These are phyloP conservation scores for Tipula unca DNA, from an alignment of 2,888 invertebrate genomes.

Conservation along the genomic window DNA sequence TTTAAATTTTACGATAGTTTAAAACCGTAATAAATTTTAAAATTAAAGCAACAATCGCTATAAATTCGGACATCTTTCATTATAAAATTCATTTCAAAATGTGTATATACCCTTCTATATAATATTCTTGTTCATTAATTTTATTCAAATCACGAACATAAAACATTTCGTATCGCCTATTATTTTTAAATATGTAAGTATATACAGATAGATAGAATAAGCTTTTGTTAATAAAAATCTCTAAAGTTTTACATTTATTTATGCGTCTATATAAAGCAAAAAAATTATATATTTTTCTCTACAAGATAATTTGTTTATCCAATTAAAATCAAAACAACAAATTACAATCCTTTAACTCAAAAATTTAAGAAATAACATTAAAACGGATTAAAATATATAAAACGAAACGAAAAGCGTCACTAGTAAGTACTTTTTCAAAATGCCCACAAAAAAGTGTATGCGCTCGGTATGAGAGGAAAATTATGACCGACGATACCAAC, in stretches of 20 bases:
- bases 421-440: neutral
- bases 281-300: no score
- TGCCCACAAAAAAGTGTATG: neutral
- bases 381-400: neutral
- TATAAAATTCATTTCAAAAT: neutral
- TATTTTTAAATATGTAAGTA: no score
- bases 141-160: neutral
- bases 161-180: neutral
- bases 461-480: neutral
- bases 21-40: neutral
- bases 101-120: neutral
- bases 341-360: neutral
- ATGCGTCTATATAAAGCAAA: neutral
- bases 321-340: neutral
- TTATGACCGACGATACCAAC: no score
- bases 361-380: neutral
- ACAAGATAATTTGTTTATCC: neutral
- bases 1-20: neutral
- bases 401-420: neutral
- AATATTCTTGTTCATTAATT: neutral
- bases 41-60: neutral
- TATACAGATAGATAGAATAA: neutral
- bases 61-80: neutral
- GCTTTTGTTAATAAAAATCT: neutral
- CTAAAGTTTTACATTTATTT: neutral